Evolutionary conservation across 2,888 invertebrate species (phyloP).

Genomic region (Tolmerus cingulatus): DNA sequence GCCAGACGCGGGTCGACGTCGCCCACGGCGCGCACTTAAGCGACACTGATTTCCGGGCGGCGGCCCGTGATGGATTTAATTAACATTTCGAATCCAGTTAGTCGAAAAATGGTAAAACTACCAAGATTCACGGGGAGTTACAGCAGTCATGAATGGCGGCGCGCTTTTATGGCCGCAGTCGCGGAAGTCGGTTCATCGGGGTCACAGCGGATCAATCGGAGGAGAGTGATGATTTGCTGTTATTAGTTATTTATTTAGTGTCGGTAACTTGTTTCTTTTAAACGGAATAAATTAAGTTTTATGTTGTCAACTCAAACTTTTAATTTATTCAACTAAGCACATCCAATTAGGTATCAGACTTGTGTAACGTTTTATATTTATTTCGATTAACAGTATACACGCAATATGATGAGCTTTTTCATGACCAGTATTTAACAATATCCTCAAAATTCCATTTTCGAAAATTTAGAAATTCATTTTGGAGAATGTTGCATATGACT

Average conservation of each 20-base stretch:
- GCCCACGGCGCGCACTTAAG: neutral
- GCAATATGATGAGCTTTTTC: too few relatives aligned
- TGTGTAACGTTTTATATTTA: too few relatives aligned
- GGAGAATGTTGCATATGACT: too few relatives aligned
- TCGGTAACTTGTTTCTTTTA: neutral
- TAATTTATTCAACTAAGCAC: neutral
- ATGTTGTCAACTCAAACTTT: neutral
- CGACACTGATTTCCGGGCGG: neutral
- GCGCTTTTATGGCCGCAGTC: neutral
- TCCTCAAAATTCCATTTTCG: too few relatives aligned
- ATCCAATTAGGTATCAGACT: neutral
- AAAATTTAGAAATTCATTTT: too few relatives aligned
- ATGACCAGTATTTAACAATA: too few relatives aligned
- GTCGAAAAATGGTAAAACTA: neutral
- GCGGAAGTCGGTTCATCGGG: neutral
- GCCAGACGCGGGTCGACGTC: neutral
- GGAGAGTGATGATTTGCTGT: neutral
- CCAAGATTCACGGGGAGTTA: neutral
- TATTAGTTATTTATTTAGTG: neutral
- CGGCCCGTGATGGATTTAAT: neutral
- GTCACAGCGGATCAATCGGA: neutral
- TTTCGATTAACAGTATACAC: too few relatives aligned
- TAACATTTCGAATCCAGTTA: neutral
- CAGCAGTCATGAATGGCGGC: neutral
- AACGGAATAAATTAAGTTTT: neutral